Evolutionary conservation across 2,797 vertebrate genomes (phyloP), one percentile per base, ranked within the genome.

Genomic region (Lateolabrax maculatus): DNA sequence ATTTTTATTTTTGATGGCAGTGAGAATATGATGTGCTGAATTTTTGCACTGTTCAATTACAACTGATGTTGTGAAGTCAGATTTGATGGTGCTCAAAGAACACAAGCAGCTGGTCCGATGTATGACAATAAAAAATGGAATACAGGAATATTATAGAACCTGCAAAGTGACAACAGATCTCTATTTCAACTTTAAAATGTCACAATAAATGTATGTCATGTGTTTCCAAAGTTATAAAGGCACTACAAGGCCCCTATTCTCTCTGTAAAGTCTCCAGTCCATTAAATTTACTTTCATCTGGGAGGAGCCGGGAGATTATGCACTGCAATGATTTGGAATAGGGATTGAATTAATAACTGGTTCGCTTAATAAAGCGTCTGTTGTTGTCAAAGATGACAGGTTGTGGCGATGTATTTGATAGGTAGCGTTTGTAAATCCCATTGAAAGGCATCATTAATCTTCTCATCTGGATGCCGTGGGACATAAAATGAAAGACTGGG

Each of bases 381-480:
- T 80, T 92, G 90, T 88, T 90, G 86, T 91, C 89, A 85, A 65
- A 85, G 81, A 90, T 87, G 88, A 90, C 91, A 90, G 85, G 87
- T 88, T 83, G 87, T 81, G 72, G 83, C 66, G 43, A 91, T 87
- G 83, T 76, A 66, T 93, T 92, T 94, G 88, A 91, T 90, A 86
- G 77, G 89, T 91, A 86, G 86, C 64, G 34, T 93, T 91, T 91
- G 83, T 89, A 91, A 92, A 92, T 90, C 90, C 91, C 87, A 86
- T 52, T 89, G 90, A 93, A 90, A 91, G 85, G 90, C 89, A 70
- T 89, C 88, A 90, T 94, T 93, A 93, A 92, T 93, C 92, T 90
- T 91, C 87, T 93, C 91, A 93, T 93, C 89, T 85, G 84, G 88
- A 92, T 92, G 90, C 88, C 55, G 78, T 83, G 90, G 85, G 88